phyloP scores from a whole-genome alignment of 2,797 vertebrate species.

The Chromis chromis region DNA sequence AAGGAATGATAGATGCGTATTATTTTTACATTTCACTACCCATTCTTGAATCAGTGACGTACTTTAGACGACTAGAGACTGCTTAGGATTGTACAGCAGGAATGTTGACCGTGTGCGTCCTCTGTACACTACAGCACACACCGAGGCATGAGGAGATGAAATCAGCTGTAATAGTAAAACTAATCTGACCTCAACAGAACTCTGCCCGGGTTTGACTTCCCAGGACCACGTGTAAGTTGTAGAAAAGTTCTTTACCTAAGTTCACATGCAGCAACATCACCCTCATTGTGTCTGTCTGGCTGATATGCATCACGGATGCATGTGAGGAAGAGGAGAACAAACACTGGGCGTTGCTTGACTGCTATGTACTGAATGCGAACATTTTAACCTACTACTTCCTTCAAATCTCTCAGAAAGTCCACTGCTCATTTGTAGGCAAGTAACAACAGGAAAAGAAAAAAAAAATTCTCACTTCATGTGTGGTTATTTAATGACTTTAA shows the following conservation, averaged over 20 bases:
- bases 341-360: no score
- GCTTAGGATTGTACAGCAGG: background rate
- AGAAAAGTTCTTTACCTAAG: background rate
- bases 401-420: background rate
- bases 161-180: conserved; percentile 1
- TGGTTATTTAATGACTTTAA: background rate
- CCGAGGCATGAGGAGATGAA: background rate
- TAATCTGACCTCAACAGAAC: background rate
- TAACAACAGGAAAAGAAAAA: background rate
- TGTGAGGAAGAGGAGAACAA: no score
- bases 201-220: background rate
- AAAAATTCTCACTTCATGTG: background rate
- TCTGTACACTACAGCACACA: background rate
- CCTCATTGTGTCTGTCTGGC: conserved; percentile 17
- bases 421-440: background rate
- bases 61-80: background rate
- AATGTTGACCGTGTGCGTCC: conserved; percentile 37
- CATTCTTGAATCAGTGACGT: background rate
- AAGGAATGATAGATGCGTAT: background rate
- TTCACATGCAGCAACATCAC: background rate
- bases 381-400: background rate
- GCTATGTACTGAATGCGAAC: no score
- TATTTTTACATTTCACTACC: background rate
- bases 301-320: conserved; percentile 9
- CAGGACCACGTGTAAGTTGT: background rate